Evolutionary conservation across 1,140 invertebrate species (phyloP), one percentile per base, ranked within the genome.

Genomic region (Reticulitermes speratus): DNA sequence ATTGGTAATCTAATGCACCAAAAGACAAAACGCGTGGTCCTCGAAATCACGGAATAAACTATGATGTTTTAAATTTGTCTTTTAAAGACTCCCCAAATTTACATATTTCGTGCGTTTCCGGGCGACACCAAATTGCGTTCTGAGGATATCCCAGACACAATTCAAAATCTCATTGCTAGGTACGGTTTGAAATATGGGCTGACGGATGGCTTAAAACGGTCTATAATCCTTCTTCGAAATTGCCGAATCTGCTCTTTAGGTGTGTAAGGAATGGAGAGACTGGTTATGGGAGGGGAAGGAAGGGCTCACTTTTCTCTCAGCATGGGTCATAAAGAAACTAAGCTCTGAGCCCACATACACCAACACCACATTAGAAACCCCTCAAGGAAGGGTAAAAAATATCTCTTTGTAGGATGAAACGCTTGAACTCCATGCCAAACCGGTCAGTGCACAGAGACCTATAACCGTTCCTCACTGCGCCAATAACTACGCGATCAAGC

Each of bases 401-500:
- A 75, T 75, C 8, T 30, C 25, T 30, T 30, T 25, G 65, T 30
- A 75, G 65, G 3, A 75, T 30, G 65, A 30, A 75, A 30, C 0
- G 25, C 9, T 75, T 75, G 65, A 75, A 75, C 65, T 30, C 25
- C 16, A 30, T 75, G 25, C 65, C n/a, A 75, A n/a, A 55, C 8
- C n/a, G 65, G 65, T 30, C 65, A 75, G 65, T 75, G 65, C 52
- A 21, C 52, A 19, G 19, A 55, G 65, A 8, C 25, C 65, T 30
- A 75, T 75, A 75, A 75, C 65, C 65, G n/a, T 75, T 9, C 65
- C 65, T 75, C 65, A 75, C 65, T 75, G 9, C 25, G 65, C 65
- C 65, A 75, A 75, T 75, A 75, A 75, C 65, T 75, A n/a, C 65
- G 7, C 65, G 65, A 75, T 75, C 65, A 75, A 75, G 65, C 65